A percentile compares a stretch with the other conserved stretches of the same genome.
These are phyloP conservation scores for Pachliopta kotzebuea DNA, from an alignment of 2,888 invertebrate species.

Conservation along the genomic window DNA sequence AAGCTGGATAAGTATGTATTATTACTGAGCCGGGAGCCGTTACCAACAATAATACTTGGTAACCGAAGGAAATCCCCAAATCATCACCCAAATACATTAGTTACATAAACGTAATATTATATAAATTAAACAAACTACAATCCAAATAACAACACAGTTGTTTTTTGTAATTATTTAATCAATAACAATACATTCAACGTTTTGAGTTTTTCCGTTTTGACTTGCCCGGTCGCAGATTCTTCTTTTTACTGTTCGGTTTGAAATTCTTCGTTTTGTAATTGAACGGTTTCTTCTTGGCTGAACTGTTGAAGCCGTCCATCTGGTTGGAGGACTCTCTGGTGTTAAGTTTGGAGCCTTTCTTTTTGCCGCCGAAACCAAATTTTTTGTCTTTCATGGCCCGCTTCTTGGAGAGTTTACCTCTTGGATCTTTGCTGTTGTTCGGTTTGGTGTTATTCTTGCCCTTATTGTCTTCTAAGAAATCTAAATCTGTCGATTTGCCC, in stretches of 20 bases:
- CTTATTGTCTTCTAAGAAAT: constrained; percentile 87
- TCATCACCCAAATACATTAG: no score
- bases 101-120: no score
- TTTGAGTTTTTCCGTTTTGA: constrained; percentile 69
- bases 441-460: constrained; percentile 49
- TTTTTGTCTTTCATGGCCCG: constrained; percentile 89
- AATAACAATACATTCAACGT: constrained; percentile 44
- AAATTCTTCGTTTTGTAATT: constrained; percentile 67
- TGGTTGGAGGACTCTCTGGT: constrained; percentile 89
- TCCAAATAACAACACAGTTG: no score
- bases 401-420: constrained; percentile 64
- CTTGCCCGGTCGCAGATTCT: constrained; percentile 79
- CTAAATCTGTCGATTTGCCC: constrained; percentile 88
- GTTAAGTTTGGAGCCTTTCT: constrained; percentile 93
- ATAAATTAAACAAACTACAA: not conserved
- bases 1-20: no score
- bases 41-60: no score
- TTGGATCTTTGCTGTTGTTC: constrained; percentile 46
- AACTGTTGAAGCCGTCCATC: constrained; percentile 80
- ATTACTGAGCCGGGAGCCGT: no score
- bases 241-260: constrained; percentile 60
- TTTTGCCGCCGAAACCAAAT: constrained; percentile 98
- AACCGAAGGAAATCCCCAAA: no score
- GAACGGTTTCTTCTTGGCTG: constrained; percentile 58
- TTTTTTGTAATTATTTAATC: constrained; percentile 18